Percentiles rank a stretch among this genome's conserved stretches.
phyloP scores from a whole-genome alignment of 2,113 vertebrate genomes.

The Tupaia chinensis region DNA sequence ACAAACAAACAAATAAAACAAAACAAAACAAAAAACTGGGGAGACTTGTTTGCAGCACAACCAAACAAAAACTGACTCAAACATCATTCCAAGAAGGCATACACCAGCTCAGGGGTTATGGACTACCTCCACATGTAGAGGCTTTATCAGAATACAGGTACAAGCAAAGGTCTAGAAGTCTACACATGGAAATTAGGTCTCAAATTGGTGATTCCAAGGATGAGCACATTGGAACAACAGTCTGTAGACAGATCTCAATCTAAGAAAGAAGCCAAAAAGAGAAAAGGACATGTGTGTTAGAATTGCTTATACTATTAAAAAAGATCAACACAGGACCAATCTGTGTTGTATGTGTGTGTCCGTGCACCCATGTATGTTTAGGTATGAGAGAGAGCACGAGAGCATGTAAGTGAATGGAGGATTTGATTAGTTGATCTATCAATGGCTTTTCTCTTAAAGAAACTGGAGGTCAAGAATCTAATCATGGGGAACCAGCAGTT shows the following conservation, averaged over 20 bases:
- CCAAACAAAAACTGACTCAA: not conserved
- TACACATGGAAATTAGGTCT: not conserved
- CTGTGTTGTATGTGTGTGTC: not conserved
- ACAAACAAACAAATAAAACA: too few relatives aligned
- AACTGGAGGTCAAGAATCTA: not conserved
- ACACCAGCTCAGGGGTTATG: not conserved
- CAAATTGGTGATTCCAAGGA: not conserved
- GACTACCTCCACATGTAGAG: not conserved
- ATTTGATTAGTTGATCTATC: not conserved
- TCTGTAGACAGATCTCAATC: not conserved
- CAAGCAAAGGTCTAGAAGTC: not conserved
- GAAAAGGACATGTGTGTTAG: not conserved
- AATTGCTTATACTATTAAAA: not conserved
- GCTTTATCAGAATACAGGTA: not conserved
- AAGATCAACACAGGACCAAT: not conserved
- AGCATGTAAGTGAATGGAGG: not conserved
- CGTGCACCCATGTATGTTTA: too few relatives aligned
- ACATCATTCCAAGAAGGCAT: not conserved
- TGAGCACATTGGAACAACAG: not conserved
- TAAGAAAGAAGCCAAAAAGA: not conserved
- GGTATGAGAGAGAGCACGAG: too few relatives aligned
- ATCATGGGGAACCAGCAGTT: not conserved
- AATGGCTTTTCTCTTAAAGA: slow-evolving; percentile 13
- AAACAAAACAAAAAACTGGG: too few relatives aligned
- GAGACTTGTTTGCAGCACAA: not conserved